Evolutionary conservation across 2,888 invertebrate genomes (phyloP).

Genomic region (Ditylenchus weischeri): DNA sequence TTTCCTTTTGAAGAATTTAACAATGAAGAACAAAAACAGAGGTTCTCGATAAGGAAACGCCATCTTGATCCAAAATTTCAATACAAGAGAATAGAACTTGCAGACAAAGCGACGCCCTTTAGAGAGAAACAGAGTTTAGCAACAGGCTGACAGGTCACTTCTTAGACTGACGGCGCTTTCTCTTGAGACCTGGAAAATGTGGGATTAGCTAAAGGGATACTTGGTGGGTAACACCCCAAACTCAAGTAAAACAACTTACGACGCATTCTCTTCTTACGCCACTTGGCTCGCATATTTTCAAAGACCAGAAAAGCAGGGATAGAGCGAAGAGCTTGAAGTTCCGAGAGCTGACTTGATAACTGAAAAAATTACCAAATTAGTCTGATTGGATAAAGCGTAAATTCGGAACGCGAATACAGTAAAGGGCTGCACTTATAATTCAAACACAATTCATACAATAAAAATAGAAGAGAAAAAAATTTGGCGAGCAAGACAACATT

Average conservation of each 20-base stretch:
- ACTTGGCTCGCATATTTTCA: slow-evolving; percentile 21
- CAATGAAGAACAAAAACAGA: slow-evolving; percentile 10
- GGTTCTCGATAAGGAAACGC: not conserved
- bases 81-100: not conserved
- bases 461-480: too few relatives aligned
- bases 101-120: not conserved
- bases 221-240: too few relatives aligned
- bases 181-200: slow-evolving; percentile 10
- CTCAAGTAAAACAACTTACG: slow-evolving; percentile 1
- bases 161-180: slow-evolving; percentile 29
- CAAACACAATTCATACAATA: too few relatives aligned
- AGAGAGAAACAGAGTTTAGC: not conserved
- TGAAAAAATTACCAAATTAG: too few relatives aligned
- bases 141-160: slow-evolving; percentile 15
- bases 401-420: too few relatives aligned
- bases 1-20: slow-evolving; percentile 11
- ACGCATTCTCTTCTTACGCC: slow-evolving; percentile 31
- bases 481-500: too few relatives aligned
- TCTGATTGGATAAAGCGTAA: too few relatives aligned
- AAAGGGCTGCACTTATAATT: too few relatives aligned
- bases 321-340: too few relatives aligned
- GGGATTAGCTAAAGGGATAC: too few relatives aligned
- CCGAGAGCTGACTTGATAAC: too few relatives aligned
- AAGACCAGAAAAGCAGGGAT: too few relatives aligned
- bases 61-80: slow-evolving; percentile 2